Percentiles rank a stretch among this genome's conserved stretches.
phyloP scores from a whole-genome alignment of 2,113 vertebrate genomes.

The Felis chaus region DNA sequence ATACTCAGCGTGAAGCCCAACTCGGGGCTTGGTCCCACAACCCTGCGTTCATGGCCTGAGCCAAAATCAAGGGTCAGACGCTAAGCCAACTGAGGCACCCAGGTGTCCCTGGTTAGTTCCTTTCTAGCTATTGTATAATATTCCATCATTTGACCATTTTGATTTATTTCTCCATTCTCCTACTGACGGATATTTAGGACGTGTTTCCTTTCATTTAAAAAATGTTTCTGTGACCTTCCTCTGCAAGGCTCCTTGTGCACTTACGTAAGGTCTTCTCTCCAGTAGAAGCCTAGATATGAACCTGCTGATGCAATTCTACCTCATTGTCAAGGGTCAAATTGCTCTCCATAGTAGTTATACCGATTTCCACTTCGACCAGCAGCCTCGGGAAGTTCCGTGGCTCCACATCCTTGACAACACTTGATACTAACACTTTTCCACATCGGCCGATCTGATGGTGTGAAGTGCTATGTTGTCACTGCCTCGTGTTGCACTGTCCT shows the following conservation, averaged over 20 bases:
- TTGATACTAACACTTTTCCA: neutral
- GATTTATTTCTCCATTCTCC: neutral
- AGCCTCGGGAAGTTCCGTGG: accelerated
- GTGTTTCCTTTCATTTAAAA: neutral
- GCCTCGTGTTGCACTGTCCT: neutral
- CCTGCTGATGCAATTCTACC: neutral
- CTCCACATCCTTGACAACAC: neutral
- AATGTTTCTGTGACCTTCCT: neutral
- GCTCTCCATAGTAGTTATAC: neutral
- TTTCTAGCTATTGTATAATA: neutral
- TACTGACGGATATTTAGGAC: neutral
- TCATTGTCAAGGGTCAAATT: neutral
- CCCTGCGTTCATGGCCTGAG: too few relatives aligned
- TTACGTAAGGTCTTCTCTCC: neutral
- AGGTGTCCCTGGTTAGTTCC: neutral
- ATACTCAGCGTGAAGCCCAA: too few relatives aligned
- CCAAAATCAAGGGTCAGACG: too few relatives aligned
- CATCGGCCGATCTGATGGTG: neutral
- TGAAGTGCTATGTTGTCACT: neutral
- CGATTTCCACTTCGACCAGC: neutral
- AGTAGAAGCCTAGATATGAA: neutral
- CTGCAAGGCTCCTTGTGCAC: neutral
- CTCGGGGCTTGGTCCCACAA: too few relatives aligned
- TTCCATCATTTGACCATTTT: neutral
- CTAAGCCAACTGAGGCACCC: too few relatives aligned